These are phyloP conservation scores for Macrobrachium rosenbergii DNA, from an alignment of 1,140 invertebrate genomes.

Conservation along the genomic window DNA sequence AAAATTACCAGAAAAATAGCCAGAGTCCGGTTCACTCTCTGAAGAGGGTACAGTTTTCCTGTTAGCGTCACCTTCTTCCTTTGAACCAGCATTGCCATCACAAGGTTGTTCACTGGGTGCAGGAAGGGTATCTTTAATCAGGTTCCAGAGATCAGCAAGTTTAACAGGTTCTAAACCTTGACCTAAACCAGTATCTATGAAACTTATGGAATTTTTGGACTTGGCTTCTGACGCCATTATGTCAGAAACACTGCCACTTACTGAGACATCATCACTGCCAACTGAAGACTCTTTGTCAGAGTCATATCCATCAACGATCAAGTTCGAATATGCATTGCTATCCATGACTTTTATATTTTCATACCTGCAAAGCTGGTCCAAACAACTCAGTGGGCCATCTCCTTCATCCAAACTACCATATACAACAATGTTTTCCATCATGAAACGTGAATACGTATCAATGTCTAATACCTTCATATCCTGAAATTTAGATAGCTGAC, in stretches of 20 bases:
- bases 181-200: conserved; percentile 45
- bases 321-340: conserved; percentile 27
- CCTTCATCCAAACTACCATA: conserved; percentile 45
- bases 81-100: background rate
- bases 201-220: conserved; percentile 3
- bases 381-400: background rate
- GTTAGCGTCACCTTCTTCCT: conserved; percentile 13
- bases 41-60: conserved; percentile 31
- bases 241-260: no score
- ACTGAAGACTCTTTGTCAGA: background rate
- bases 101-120: background rate
- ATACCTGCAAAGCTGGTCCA: conserved; percentile 46
- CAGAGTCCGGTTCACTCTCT: conserved; percentile 48
- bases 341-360: conserved; percentile 37
- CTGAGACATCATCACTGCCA: no score
- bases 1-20: conserved; percentile 48
- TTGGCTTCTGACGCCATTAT: background rate
- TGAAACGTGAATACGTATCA: conserved; percentile 55
- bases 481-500: conserved; percentile 31
- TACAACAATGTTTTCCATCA: conserved; percentile 57
- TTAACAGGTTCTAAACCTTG: conserved; percentile 42
- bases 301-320: background rate
- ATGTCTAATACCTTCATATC: conserved; percentile 44
- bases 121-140: conserved; percentile 53
- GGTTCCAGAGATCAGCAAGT: conserved; percentile 51